Base-by-base conservation (phyloP, 92 coral and sea anemone genomes). In the Scolanthus callimorphus region DNA sequence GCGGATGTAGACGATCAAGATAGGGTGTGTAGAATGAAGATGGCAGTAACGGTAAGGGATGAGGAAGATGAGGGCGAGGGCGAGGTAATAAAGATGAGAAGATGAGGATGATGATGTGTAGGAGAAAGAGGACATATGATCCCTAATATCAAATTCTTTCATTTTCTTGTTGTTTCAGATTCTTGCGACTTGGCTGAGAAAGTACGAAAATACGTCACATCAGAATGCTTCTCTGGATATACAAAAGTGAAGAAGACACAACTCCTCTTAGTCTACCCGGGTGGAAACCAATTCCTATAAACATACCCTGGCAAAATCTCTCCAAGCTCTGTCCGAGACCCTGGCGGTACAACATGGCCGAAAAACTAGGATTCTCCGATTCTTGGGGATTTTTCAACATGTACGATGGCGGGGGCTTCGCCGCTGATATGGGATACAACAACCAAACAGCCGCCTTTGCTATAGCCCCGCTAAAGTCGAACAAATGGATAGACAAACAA, bases 321-420 rank as follows among this genome's bases (percentile, higher is more conserved):
- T 62, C 90, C 25, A 39, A 61, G 37, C 73, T 87, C 3, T 87
- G 96, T 45, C 96, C 96, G 2, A 72, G 57, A 29, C 91, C 96
- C 23, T 87, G 96, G 96, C 67, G 85, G 20, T 87, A 87, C 24
- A 79, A 57, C 11, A 27, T 80, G 27, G 82, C 68, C 12, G 43
- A 51, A 3, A 43, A 59, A 3, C 70, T 81, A 3, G 67, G 63
- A 13, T 53, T 60, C 53, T 46, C 58, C 20, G 70, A 82, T 24
- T 67, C 86, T 17, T 87, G 79, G 90, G 96, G 86, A 0, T 78
- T 65, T 59, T 83, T 77, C 30, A 38, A 62, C 47, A 24, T 72
- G 47, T 89, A 89, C 45, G 63, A 67, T 27, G 91, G 96, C 23
- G 96, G 96, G 0, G 96, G 96, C 3, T 89, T 74, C 43, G 72